phyloP scores from a whole-genome alignment of 2,113 vertebrate genomes.

The Caloenas nicobarica region DNA sequence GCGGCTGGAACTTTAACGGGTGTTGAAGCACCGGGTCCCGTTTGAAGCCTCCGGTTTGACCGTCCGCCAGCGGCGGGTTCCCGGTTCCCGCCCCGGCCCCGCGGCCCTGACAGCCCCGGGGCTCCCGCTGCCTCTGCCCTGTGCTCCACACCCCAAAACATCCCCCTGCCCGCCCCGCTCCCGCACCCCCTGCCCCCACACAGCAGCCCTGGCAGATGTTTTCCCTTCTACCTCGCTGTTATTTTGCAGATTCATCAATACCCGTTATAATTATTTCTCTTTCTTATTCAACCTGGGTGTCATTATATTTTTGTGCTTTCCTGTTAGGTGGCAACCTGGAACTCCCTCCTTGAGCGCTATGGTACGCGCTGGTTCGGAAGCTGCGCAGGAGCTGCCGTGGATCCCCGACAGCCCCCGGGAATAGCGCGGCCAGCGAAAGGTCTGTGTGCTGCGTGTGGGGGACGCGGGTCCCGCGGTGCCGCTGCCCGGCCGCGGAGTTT shows the following conservation, averaged over 20 bases:
- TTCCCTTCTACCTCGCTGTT: neutral
- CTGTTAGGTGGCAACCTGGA: neutral
- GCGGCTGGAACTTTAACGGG: neutral
- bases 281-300: neutral
- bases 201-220: neutral
- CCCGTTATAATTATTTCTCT: neutral
- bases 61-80: too few relatives aligned
- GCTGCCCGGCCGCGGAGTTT: fast-evolving
- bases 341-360: neutral
- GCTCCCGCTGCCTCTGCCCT: neutral
- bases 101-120: neutral
- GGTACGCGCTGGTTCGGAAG: neutral
- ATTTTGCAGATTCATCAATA: neutral
- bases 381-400: neutral
- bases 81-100: too few relatives aligned
- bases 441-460: neutral
- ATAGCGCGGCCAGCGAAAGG: neutral
- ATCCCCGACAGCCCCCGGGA: neutral
- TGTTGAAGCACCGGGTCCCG: neutral
- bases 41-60: neutral
- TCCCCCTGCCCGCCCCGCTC: too few relatives aligned
- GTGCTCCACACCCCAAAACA: neutral
- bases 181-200: too few relatives aligned
- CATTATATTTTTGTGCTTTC: neutral
- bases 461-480: neutral